phyloP scores from a whole-genome alignment of 1,140 invertebrate species.

The Pantala flavescens region DNA sequence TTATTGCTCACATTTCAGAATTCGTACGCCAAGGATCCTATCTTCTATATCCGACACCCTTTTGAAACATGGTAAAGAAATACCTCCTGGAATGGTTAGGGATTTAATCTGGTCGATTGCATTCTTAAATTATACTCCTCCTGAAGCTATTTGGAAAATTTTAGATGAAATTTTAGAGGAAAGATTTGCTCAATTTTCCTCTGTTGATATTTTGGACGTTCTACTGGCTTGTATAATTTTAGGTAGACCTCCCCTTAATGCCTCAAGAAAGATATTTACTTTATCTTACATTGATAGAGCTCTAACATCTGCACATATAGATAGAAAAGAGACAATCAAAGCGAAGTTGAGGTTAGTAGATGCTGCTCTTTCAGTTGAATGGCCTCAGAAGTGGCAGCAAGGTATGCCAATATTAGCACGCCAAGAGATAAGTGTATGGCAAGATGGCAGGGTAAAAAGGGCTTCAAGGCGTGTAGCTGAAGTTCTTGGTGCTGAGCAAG shows the following conservation, averaged over 20 bases:
- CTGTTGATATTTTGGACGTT: constrained; percentile 48
- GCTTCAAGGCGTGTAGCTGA: constrained; percentile 39
- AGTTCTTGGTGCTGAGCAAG: constrained; percentile 30
- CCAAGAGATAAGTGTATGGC: constrained; percentile 21
- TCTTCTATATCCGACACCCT: constrained; percentile 48
- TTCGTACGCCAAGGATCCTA: constrained; percentile 46
- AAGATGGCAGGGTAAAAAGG: constrained; percentile 44
- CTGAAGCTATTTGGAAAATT: constrained; percentile 41
- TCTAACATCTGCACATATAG: constrained; percentile 31
- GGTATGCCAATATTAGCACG: neutral
- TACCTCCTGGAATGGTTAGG: constrained; percentile 44
- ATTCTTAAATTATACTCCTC: constrained; percentile 46
- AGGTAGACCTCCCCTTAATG: constrained; percentile 50
- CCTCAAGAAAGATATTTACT: constrained; percentile 49
- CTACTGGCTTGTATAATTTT: constrained; percentile 54
- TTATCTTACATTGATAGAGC: constrained; percentile 50
- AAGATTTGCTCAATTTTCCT: constrained; percentile 47
- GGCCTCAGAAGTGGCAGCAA: constrained; percentile 21
- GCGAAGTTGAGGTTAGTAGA: constrained; percentile 3
- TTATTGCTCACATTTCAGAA: constrained; percentile 47
- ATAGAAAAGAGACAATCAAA: constrained; percentile 15
- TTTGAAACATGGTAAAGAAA: constrained; percentile 35
- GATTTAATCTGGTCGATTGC: constrained; percentile 52
- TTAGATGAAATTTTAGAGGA: constrained; percentile 44
- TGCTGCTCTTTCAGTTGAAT: constrained; percentile 51